Conservation (phyloP, 2,113 vertebrate genomes). For the Anseranas semipalmata region DNA sequence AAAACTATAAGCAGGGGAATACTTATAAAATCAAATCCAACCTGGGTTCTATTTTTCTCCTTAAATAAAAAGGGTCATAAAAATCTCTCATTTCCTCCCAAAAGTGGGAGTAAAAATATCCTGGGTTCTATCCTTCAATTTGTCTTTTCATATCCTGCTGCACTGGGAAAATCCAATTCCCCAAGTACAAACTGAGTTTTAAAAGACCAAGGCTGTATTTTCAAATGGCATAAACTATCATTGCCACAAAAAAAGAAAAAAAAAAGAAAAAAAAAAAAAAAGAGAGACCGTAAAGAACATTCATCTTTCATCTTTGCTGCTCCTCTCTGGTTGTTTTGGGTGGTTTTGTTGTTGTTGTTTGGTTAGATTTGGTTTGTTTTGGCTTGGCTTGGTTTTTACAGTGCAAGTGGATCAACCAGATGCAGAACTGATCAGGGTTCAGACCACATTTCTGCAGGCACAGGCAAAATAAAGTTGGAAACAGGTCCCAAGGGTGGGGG, state of each 20-base stretch:
- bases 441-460: not conserved
- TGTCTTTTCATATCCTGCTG: not conserved
- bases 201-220: not conserved
- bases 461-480: not conserved
- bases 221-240: not conserved
- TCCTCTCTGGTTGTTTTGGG: not conserved
- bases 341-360: not conserved
- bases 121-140: conserved; percentile 11
- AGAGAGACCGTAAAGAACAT: too few relatives aligned
- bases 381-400: not conserved
- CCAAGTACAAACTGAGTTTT: not conserved
- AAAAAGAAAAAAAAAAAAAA: not conserved
- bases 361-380: not conserved
- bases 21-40: conserved; percentile 46
- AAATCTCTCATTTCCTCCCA: conserved; percentile 46
- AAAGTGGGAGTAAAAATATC: conserved; percentile 7
- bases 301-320: conserved; percentile 18
- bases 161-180: not conserved
- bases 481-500: not conserved
- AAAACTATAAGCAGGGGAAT: conserved; percentile 47
- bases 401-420: not conserved
- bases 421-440: not conserved
- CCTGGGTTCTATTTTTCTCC: conserved; percentile 47
- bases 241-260: not conserved
- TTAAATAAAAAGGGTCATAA: conserved; percentile 59